Conservation (phyloP, 2,113 vertebrate species). For the Climacteris rufus region DNA sequence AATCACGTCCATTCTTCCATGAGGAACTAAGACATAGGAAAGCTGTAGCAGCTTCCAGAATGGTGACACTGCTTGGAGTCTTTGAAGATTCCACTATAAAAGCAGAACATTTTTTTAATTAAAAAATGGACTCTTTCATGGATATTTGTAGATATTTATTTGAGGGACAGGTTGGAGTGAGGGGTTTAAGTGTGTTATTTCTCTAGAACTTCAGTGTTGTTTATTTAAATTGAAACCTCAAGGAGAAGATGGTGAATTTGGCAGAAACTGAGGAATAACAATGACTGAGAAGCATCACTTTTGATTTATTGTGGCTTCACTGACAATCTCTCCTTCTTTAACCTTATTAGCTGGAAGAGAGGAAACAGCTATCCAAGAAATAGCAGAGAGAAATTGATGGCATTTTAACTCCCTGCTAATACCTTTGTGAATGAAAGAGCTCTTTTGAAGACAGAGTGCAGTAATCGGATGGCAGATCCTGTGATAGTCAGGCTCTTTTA, state of each 20-base stretch:
- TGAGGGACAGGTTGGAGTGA: not conserved
- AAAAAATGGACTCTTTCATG: not conserved
- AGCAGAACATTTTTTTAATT: not conserved
- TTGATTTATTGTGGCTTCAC: not conserved
- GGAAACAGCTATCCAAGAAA: not conserved
- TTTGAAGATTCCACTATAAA: not conserved
- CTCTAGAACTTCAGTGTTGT: not conserved
- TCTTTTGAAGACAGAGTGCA: not conserved
- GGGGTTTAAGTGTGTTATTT: not conserved
- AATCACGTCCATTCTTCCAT: rapidly evolving
- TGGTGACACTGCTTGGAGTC: not conserved
- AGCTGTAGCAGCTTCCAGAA: not conserved
- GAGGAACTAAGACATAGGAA: not conserved
- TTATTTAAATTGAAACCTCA: not conserved
- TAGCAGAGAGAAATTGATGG: not conserved
- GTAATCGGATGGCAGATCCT: not conserved
- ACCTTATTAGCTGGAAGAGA: constrained; percentile 1
- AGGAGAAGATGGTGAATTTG: not conserved
- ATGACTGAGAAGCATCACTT: not conserved
- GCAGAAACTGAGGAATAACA: not conserved
- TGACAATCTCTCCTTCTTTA: constrained; percentile 7
- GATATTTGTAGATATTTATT: not conserved
- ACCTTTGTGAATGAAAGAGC: constrained; percentile 17
- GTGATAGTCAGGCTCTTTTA: not conserved
- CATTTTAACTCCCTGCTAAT: not conserved